phyloP scores from a whole-genome alignment of 2,888 invertebrate species.

The Platynereis dumerilii region DNA sequence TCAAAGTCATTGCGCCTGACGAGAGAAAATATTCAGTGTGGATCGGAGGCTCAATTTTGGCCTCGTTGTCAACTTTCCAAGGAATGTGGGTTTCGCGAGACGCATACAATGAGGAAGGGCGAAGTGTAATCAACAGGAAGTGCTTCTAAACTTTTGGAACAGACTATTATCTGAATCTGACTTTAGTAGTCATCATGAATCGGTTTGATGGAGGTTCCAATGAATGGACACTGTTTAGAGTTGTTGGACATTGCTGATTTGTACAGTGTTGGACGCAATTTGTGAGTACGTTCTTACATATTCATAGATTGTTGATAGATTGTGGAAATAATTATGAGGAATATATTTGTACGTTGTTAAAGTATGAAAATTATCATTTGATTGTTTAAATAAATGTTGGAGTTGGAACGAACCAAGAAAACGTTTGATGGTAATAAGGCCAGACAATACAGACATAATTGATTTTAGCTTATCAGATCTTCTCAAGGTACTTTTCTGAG shows the following conservation, averaged over 20 bases:
- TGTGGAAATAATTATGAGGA: too few relatives aligned
- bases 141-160: conserved; percentile 76
- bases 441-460: too few relatives aligned
- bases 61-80: conserved; percentile 87
- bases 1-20: conserved; percentile 61
- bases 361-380: too few relatives aligned
- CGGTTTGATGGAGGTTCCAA: background rate
- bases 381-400: too few relatives aligned
- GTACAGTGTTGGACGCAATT: too few relatives aligned
- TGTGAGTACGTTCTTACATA: background rate
- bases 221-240: too few relatives aligned
- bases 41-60: conserved; percentile 97
- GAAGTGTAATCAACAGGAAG: conserved; percentile 94
- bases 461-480: too few relatives aligned
- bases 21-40: conserved; percentile 74
- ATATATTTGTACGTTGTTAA: too few relatives aligned
- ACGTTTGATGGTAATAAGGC: too few relatives aligned
- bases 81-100: conserved; percentile 97
- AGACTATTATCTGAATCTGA: background rate
- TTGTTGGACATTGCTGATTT: too few relatives aligned
- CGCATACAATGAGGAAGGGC: conserved; percentile 95
- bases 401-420: too few relatives aligned
- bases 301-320: background rate
- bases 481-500: too few relatives aligned
- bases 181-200: background rate